Conservation (phyloP, 1,140 invertebrate genomes). For the Magallana gigas region DNA sequence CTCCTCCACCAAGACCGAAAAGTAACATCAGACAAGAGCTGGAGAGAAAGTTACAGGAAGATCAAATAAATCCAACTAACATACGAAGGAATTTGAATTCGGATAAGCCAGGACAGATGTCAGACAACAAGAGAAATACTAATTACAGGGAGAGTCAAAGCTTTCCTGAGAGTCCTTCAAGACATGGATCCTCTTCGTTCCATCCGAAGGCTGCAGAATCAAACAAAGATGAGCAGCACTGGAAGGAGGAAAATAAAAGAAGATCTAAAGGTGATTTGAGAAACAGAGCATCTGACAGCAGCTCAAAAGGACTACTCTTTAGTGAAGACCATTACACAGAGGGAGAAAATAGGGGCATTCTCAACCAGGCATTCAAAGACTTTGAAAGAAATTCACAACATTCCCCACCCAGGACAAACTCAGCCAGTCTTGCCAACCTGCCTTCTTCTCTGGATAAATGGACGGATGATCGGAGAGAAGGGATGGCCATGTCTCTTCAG, state of each 20-base stretch:
- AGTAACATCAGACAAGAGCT: neutral
- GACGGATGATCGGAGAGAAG: neutral
- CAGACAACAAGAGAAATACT: neutral
- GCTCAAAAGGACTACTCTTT: neutral
- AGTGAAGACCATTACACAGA: constrained; percentile 3
- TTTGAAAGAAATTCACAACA: neutral
- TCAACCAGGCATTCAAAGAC: neutral
- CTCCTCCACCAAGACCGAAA: neutral
- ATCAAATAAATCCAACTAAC: no score
- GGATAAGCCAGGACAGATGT: no score
- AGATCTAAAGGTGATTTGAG: neutral
- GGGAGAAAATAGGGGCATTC: neutral
- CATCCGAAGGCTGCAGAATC: neutral
- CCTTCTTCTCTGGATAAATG: neutral
- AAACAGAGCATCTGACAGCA: constrained; percentile 23
- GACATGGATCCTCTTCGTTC: neutral
- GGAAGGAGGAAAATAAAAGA: neutral
- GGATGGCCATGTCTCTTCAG: neutral
- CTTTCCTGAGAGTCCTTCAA: neutral
- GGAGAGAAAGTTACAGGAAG: neutral
- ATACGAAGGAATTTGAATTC: no score
- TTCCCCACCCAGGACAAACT: neutral
- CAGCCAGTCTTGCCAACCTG: neutral
- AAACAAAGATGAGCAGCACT: neutral
- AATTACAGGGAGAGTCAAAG: neutral